Evolutionary conservation across 2,888 invertebrate genomes (phyloP), one percentile per base, ranked within the genome.

Genomic region (Phorcus lineatus): DNA sequence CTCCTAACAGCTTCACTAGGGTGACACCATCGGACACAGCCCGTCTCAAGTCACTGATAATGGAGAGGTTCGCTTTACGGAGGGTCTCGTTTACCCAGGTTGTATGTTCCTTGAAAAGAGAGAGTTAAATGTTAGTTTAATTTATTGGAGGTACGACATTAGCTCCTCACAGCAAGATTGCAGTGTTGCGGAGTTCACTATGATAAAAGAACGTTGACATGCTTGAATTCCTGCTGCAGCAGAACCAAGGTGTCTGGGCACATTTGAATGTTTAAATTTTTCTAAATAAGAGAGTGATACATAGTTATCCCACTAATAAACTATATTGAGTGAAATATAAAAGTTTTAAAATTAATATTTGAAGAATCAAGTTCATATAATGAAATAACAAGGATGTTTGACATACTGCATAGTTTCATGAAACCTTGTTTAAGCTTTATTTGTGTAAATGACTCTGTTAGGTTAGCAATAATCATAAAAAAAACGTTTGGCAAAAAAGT

Each of bases 31-130:
- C 88, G 0, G 88, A 88, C 3, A 89, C 82, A 80, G 88, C 87
- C 67, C 84, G 86, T 16, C 90, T 81, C 28, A 90, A 80, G 78
- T 90, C 90, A 40, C 81, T 74, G 31, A 89, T 85, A 0, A 82
- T 82, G 1, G 86, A 85, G 28, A 77, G 74, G 22, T 83, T 82
- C 40, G 57, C 67, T 53, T 74, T 75, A 55, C 82, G 83, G 11
- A 89, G 82, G 17, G 89, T 74, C 52, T 87, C 87, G 83, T 89
- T 90, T 24, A 84, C 85, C 90, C 90, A 90, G 55, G 89, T 89
- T 24, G 90, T 88, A 40, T 87, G 84, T 16, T 86, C 86, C 90
- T 40, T 47, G 47, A 47, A 47, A 47, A 47, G 47, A 47, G 47
- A 47, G 47, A 11, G 47, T 47, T 47, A 1, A 47, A 36, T 47